phyloP scores from a whole-genome alignment of 2,888 invertebrate species.

The Tryphoninae sp. region DNA sequence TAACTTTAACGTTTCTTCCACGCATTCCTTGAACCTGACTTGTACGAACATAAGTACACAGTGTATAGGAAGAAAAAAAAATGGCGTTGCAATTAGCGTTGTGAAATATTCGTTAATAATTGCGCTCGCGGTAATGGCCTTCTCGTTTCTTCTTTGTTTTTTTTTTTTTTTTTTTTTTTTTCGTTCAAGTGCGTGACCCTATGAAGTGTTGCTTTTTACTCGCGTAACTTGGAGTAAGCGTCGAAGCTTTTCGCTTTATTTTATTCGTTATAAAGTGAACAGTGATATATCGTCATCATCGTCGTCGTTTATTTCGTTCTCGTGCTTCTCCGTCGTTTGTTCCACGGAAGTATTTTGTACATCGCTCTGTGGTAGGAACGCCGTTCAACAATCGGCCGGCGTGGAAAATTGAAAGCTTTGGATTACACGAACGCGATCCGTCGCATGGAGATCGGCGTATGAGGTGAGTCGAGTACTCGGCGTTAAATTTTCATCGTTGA shows the following conservation, averaged over 20 bases:
- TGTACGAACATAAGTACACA: neutral
- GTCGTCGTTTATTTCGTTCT: constrained; percentile 21
- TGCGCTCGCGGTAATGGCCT: constrained; percentile 8
- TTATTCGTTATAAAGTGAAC: constrained; percentile 46
- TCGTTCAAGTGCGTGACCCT: constrained; percentile 34
- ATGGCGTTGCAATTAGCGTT: neutral
- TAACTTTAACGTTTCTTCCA: constrained; percentile 5
- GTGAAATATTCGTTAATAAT: constrained; percentile 11
- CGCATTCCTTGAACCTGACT: neutral
- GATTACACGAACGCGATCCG: constrained; percentile 62
- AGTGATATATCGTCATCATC: constrained; percentile 27
- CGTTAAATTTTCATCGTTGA: neutral
- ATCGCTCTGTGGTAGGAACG: constrained; percentile 11
- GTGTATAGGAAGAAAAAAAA: too few species aligned
- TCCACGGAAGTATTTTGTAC: constrained; percentile 21
- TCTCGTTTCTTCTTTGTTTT: constrained; percentile 2
- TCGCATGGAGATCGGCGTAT: constrained; percentile 37
- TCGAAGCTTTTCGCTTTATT: neutral
- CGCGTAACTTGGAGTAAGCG: neutral
- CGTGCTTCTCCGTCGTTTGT: constrained; percentile 7
- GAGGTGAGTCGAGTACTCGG: constrained; percentile 49
- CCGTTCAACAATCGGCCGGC: constrained; percentile 18
- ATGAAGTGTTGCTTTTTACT: constrained; percentile 34
- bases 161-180: constrained; percentile 6
- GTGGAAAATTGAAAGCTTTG: constrained; percentile 56